These are phyloP conservation scores for Enteromius fasciolatus DNA, from an alignment of 2,797 vertebrate genomes.

Conservation along the genomic window DNA sequence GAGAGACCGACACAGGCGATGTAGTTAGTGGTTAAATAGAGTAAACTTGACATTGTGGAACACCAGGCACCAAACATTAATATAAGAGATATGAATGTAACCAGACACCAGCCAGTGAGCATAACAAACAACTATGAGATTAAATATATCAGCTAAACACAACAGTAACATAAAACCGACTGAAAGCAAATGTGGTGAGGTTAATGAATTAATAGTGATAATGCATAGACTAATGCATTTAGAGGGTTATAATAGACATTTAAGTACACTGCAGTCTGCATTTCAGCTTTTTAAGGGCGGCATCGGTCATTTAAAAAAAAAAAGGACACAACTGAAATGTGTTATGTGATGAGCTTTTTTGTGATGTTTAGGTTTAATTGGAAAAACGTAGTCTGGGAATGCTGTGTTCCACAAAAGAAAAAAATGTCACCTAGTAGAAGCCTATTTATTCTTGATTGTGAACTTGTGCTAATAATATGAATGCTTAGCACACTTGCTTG, in stretches of 20 bases:
- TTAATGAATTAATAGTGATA: slow-evolving; percentile 4
- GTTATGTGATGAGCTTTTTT: not conserved
- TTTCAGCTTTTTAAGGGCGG: not conserved
- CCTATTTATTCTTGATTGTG: not conserved
- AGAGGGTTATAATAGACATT: not conserved
- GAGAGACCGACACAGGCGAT: not conserved
- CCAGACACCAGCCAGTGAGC: slow-evolving; percentile 8
- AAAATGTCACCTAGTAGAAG: not conserved
- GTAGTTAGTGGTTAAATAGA: slow-evolving; percentile 18
- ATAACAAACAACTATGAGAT: slow-evolving; percentile 9
- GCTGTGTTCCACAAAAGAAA: not conserved
- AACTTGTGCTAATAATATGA: not conserved
- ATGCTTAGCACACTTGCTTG: not conserved
- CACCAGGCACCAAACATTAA: slow-evolving; percentile 3
- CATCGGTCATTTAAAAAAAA: not conserved
- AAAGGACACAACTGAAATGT: no score
- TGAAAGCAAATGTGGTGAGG: slow-evolving; percentile 10
- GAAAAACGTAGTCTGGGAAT: no score
- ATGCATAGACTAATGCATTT: slow-evolving; percentile 3
- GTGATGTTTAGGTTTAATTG: not conserved
- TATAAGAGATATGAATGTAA: slow-evolving; percentile 1
- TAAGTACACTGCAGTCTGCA: not conserved
- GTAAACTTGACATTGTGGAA: slow-evolving; percentile 22
- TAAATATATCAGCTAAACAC: slow-evolving; percentile 12
- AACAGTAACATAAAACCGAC: slow-evolving; percentile 3